A percentile compares a stretch with the other conserved stretches of the same genome.
These are phyloP conservation scores for Rhodophaea formosa DNA, from an alignment of 2,888 invertebrate genomes.

Conservation along the genomic window DNA sequence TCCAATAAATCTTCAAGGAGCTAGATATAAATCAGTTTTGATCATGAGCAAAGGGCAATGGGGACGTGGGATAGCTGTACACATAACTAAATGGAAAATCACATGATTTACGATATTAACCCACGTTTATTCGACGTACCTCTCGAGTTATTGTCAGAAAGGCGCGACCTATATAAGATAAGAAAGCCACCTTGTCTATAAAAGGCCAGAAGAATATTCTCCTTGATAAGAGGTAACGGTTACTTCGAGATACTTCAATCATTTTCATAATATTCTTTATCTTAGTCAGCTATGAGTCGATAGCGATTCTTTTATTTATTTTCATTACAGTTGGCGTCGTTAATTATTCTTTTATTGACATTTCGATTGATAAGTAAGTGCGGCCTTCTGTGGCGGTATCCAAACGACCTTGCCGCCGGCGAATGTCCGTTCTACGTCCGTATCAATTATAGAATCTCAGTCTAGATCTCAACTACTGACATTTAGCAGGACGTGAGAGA, in stretches of 20 bases:
- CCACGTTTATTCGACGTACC: constrained; percentile 24
- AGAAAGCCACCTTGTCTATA: constrained; percentile 2
- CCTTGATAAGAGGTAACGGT: no score
- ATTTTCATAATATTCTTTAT: constrained; percentile 3
- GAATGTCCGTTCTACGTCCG: constrained; percentile 56
- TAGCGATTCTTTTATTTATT: background rate
- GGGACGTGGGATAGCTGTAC: constrained; percentile 30
- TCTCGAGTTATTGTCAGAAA: constrained; percentile 24
- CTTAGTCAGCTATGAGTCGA: background rate
- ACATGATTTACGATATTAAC: constrained; percentile 32
- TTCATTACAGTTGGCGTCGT: background rate
- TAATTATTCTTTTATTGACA: background rate
- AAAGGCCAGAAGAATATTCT: no score
- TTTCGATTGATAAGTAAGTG: constrained; percentile 37
- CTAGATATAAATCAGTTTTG: constrained; percentile 46
- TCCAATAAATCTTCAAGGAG: constrained; percentile 42
- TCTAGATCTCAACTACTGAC: constrained; percentile 38
- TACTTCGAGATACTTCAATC: background rate
- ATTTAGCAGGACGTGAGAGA: constrained; percentile 38
- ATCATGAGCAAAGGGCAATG: constrained; percentile 33
- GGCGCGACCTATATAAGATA: constrained; percentile 11
- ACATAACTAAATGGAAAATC: constrained; percentile 29
- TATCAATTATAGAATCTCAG: constrained; percentile 42
- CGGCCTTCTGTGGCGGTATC: constrained; percentile 57
- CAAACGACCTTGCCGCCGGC: constrained; percentile 55